Base-by-base conservation (phyloP, 2,888 invertebrate genomes). In the Melitaea athalia region DNA sequence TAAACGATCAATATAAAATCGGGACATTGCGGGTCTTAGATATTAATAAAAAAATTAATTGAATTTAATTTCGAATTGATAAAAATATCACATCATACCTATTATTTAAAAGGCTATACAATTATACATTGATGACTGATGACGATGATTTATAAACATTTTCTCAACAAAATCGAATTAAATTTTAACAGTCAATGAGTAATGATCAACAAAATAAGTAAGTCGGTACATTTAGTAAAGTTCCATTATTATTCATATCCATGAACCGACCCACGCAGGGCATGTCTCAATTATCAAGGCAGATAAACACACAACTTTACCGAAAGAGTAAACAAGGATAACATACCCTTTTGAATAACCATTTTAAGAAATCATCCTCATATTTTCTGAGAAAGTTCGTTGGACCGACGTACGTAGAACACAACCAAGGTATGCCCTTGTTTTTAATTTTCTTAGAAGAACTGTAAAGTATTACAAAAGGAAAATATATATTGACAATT, bases 321-420 rank as follows among this genome's bases (percentile, higher is more conserved):
- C 17, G 55, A 60, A 65, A 65, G 60, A 57, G 24, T 64, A 67
- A 69, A 69, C 24, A 62, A 63, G 69, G 59, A 62, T 64, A 61
- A 64, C 33, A 15, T 3, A 60, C 63, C 68, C 55, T 60, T 65
- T n/a, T 6, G 59, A 60, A 59, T 65, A 61, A 62, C 62, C 59
- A 63, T 64, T 69, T 53, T 59, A 65, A 60, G 14, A 55, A 62
- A 43, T 38, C 53, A 67, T 49, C 53, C 60, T 49, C 45, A 43
- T 50, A n/a, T 65, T 63, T 72, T 70, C 72, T 70, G 63, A 66
- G 71, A 72, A 71, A 68, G 72, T 71, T 71, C 71, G 71, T 60
- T 45, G 70, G 61, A 63, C 71, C 65, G 10, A 10, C 11, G 43
- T 67, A 72, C 68, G 43, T 67, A 55, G 65, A 67, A 70, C 33